Base-by-base conservation (phyloP, 2,113 vertebrate species). In the Tragelaphus buxtoni region DNA sequence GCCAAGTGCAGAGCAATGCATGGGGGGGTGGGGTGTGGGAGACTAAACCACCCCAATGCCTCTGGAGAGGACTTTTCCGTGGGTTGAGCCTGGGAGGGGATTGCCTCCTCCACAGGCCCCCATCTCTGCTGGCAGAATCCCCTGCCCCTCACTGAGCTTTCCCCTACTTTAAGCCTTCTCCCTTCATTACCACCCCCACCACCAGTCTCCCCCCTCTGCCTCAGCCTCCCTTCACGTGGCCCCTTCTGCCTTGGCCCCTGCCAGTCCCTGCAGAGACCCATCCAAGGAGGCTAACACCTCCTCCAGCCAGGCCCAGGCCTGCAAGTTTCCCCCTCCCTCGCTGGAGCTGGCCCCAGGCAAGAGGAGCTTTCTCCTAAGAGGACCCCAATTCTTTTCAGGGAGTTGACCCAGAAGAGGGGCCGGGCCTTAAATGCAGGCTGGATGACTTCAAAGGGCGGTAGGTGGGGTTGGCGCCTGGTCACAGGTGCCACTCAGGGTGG, bases 401-500 rank as follows among this genome's bases (percentile, higher is more conserved):
- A 97, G 81, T 95, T 51, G 76, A 96, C 96, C 88, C 81, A 95
- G 90, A 94, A 96, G 87, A 96, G 92, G 76, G 93, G 94, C 96
- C 90, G 81, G 90, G 93, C 88, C 88, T 95, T 76, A 55, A 90
- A 74, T 63, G 51, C 91, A 88, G 90, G 81, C 95, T 92, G 87
- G 84, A 53, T 92, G 93, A 97, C 98, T 98, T 98, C 98, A 98
- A 98, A 98, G 97, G 95, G 95, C 10, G 53, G 92, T 98, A 92
- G 98, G 97, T 98, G 98, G 96, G 88, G 97, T 39, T 97, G 97
- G 95, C 95, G 95, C 97, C 97, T 97, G 96, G 98, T 97, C 97
- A 98, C 97, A 97, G 98, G 96, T 98, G 96, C 97, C 97, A 98
- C 96, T 95, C 74, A 51, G 97, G 98, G 98, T 97, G 97, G 97